Percentiles rank a stretch among this genome's conserved stretches.
These are phyloP conservation scores for Malacoctenus gilli DNA, from an alignment of 2,797 vertebrate genomes.

Conservation along the genomic window DNA sequence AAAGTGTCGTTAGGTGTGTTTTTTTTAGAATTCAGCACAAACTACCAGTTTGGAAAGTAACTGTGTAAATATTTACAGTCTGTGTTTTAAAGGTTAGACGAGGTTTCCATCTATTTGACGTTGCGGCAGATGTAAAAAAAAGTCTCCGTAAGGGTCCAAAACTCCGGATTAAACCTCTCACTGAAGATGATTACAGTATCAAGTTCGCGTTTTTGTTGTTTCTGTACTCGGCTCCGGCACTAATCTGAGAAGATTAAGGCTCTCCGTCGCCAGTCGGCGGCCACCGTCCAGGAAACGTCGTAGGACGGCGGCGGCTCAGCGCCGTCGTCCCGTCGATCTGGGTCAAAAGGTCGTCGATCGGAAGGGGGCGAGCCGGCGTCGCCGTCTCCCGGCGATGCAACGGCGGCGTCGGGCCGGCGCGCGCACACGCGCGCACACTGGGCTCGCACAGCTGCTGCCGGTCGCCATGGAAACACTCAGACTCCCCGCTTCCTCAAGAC, in stretches of 20 bases:
- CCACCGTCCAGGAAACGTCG: slow-evolving; percentile 40
- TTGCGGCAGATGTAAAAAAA: no score
- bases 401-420: slow-evolving; percentile 71
- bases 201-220: slow-evolving; percentile 35
- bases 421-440: no score
- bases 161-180: background rate
- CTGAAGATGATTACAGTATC: background rate
- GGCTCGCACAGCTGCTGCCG: slow-evolving; percentile 75
- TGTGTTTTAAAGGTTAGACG: no score
- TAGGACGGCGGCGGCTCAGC: no score
- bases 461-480: slow-evolving; percentile 80
- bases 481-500: slow-evolving; percentile 64
- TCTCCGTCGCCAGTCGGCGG: slow-evolving; percentile 25
- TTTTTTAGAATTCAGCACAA: no score
- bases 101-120: no score
- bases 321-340: slow-evolving; percentile 69
- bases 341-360: slow-evolving; percentile 82
- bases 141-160: background rate
- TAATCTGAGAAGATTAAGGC: slow-evolving; percentile 48
- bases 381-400: slow-evolving; percentile 67
- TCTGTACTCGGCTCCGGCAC: slow-evolving; percentile 36
- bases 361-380: slow-evolving; percentile 45
- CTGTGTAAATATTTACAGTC: no score
- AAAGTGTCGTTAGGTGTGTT: no score
- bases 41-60: no score